Percentiles rank a stretch among this genome's conserved stretches.
These are phyloP conservation scores for Hylaea fasciaria DNA, from an alignment of 2,888 invertebrate species.

Conservation along the genomic window DNA sequence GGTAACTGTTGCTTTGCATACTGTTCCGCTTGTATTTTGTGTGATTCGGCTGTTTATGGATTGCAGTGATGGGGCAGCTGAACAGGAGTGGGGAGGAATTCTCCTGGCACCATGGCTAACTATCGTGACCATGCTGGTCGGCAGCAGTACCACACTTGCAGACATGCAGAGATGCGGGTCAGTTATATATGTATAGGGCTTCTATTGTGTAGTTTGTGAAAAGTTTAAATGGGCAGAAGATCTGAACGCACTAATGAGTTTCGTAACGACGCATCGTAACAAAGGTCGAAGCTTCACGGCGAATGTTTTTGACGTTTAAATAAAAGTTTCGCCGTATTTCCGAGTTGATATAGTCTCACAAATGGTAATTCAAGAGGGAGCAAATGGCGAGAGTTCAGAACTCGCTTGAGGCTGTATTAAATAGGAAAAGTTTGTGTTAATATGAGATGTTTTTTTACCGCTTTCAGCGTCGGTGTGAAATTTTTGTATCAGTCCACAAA, in stretches of 20 bases:
- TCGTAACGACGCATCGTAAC: slow-evolving; percentile 30
- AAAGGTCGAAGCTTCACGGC: slow-evolving; percentile 32
- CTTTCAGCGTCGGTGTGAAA: slow-evolving; percentile 36
- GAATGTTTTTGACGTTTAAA: slow-evolving; percentile 51
- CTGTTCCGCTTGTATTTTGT: no score
- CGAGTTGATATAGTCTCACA: slow-evolving; percentile 49
- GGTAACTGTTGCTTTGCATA: no score
- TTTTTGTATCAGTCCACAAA: slow-evolving; percentile 13
- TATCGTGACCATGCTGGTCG: no score
- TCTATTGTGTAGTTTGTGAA: slow-evolving; percentile 14
- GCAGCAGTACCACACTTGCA: no score
- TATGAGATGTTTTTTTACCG: slow-evolving; percentile 55
- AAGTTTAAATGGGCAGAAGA: slow-evolving; percentile 23
- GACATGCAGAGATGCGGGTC: no score
- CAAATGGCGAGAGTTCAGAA: slow-evolving; percentile 48
- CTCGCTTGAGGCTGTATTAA: slow-evolving; percentile 53
- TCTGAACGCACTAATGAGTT: slow-evolving; percentile 25
- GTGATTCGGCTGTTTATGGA: no score
- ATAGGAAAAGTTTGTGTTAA: slow-evolving; percentile 63
- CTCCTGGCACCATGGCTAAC: no score
- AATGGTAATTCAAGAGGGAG: slow-evolving; percentile 53
- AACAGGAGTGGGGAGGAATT: no score
- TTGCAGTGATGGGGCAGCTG: no score
- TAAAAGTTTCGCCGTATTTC: slow-evolving; percentile 50
- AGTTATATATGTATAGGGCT: no score